Percentiles rank a stretch among this genome's conserved stretches.
These are phyloP conservation scores for Pseudotriccus pelzelni DNA, from an alignment of 2,797 vertebrate genomes.

Conservation along the genomic window DNA sequence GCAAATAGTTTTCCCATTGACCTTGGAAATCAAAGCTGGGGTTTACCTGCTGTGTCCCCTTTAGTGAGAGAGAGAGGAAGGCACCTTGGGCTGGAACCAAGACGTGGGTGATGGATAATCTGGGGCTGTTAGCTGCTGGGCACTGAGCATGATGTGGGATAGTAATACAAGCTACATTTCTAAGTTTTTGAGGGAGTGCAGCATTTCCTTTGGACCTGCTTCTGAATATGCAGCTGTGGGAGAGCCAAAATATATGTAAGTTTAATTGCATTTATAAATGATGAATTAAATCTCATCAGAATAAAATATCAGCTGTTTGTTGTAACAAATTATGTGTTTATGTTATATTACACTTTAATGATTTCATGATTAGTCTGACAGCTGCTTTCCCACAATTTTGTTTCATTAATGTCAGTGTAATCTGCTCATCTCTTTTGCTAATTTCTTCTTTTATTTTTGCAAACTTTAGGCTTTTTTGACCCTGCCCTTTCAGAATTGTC, in stretches of 20 bases:
- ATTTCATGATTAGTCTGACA: not conserved
- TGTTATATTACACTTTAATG: not conserved
- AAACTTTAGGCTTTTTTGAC: not conserved
- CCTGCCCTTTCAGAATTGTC: not conserved
- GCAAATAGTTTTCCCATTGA: not conserved
- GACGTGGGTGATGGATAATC: accelerated
- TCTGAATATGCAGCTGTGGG: not conserved
- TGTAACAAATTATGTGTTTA: not conserved
- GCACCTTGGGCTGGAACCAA: accelerated
- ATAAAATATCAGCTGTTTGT: not conserved
- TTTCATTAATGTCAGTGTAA: not conserved
- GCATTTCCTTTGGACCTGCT: not conserved
- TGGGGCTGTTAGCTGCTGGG: no score
- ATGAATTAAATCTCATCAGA: not conserved
- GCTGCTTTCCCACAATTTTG: not conserved
- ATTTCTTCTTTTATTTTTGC: not conserved
- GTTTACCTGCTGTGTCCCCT: not conserved
- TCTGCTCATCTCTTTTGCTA: not conserved
- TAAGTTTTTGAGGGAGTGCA: not conserved
- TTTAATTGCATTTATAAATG: not conserved
- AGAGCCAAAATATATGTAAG: not conserved
- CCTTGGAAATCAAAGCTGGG: not conserved
- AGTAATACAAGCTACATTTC: not conserved
- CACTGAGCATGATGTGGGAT: accelerated
- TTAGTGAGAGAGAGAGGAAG: not conserved